These are phyloP conservation scores for Frankliniella fusca DNA, from an alignment of 2,888 invertebrate species.

Conservation along the genomic window DNA sequence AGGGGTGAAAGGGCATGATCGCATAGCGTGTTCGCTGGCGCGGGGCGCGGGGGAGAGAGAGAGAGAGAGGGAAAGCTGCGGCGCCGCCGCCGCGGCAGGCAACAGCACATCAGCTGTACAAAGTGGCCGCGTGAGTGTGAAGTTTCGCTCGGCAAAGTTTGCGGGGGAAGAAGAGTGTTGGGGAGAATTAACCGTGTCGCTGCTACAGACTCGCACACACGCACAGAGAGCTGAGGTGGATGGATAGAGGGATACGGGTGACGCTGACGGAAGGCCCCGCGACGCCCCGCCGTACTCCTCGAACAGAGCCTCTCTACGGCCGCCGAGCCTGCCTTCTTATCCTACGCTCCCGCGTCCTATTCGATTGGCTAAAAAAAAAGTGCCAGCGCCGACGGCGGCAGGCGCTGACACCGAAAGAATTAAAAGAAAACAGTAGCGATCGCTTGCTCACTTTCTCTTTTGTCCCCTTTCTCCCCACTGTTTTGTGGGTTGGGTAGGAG, in stretches of 20 bases:
- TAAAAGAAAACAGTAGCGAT: too few species aligned
- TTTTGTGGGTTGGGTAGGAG: too few species aligned
- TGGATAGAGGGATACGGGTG: neutral
- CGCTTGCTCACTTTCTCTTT: too few species aligned
- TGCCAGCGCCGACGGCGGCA: neutral
- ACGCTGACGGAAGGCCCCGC: neutral
- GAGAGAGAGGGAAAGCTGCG: neutral
- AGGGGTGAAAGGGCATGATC: neutral
- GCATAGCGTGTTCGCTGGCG: neutral
- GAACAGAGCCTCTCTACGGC: neutral
- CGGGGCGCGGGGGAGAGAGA: neutral
- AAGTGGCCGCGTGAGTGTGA: constrained; percentile 21
- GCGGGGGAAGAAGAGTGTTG: neutral
- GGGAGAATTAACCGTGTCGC: constrained; percentile 10
- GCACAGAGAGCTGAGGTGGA: too few species aligned
- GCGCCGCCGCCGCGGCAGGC: neutral
- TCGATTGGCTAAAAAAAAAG: too few species aligned
- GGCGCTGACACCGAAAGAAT: neutral
- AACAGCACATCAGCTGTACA: neutral
- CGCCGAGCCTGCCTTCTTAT: neutral
- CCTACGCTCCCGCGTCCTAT: neutral
- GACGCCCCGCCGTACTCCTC: neutral
- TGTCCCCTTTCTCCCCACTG: too few species aligned
- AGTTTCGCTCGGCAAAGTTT: constrained; percentile 24
- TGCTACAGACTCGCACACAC: neutral